These are phyloP conservation scores for Machimus atricapillus DNA, from an alignment of 2,888 invertebrate genomes.

Conservation along the genomic window DNA sequence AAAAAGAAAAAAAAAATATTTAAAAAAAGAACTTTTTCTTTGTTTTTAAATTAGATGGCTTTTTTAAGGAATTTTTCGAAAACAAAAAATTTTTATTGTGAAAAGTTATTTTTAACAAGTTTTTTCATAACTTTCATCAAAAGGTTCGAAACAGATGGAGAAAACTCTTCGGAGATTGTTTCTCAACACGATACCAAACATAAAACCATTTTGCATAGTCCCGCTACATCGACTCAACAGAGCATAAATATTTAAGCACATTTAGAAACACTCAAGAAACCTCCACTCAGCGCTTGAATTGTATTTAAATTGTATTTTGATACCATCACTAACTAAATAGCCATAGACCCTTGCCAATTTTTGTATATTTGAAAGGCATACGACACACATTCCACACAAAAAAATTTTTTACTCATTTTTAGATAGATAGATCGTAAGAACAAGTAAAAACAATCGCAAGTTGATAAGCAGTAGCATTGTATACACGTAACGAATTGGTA, in stretches of 20 bases:
- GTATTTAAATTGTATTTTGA: neutral
- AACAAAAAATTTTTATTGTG: neutral
- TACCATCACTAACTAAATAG: neutral
- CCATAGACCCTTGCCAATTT: neutral
- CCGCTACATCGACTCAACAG: neutral
- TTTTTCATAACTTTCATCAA: neutral
- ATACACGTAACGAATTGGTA: slow-evolving; percentile 24
- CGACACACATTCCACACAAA: neutral
- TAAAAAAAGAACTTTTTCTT: neutral
- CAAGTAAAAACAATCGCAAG: slow-evolving; percentile 25
- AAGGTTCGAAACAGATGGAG: slow-evolving; percentile 22
- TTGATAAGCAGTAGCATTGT: slow-evolving; percentile 20
- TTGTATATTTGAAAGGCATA: neutral
- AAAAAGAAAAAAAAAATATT: neutral
- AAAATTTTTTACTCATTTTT: slow-evolving; percentile 17
- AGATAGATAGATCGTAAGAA: slow-evolving; percentile 23
- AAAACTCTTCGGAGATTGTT: slow-evolving; percentile 15
- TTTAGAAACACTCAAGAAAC: neutral
- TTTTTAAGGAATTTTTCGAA: neutral
- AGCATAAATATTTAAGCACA: neutral
- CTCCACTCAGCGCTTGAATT: neutral
- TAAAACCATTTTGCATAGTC: slow-evolving; percentile 5
- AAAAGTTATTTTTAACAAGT: neutral
- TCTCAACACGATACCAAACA: neutral
- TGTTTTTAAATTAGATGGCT: neutral